Base-by-base conservation (phyloP, 2,888 invertebrate genomes). In the Acanthosepion lycidas region DNA sequence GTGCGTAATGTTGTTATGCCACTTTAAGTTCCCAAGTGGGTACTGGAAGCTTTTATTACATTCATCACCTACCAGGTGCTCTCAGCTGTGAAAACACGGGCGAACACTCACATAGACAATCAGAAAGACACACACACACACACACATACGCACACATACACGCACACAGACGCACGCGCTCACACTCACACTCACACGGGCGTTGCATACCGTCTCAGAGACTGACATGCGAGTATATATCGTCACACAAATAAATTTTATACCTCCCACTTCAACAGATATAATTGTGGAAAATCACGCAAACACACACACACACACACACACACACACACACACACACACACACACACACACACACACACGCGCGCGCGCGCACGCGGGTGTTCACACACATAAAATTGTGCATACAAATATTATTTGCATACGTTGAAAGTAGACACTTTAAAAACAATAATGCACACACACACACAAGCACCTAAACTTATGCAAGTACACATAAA, bases 11-110 rank as follows among this genome's bases (percentile, higher is more conserved):
- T 78, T 78, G 78, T 78, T 78, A 78, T 78, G 78, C 78, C 78
- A 78, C 78, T n/a, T 78, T 78, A 78, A 78, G 78, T 78, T 78
- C 78, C 78, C 78, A 78, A 78, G 78, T 78, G 78, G 78, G 78
- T 78, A 78, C 12, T 78, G 78, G 78, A 33, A 78, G 78, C 9
- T 33, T 78, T 78, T 78, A 78, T 78, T n/a, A 33, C 78, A 78
- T 78, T 33, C 78, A n/a, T 78, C 78, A 78, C 78, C 78, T 78
- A 78, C 78, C 78, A 78, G 78, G 78, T 78, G 78, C 78, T 78
- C 78, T 78, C 78, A 78, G 78, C 78, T 78, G 78, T 78, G 78
- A 78, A 78, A 78, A 78, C 78, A 78, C 78, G 78, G 78, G 33
- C 78, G 18, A n/a, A n/a, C 78, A 78, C 78, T 15, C n/a, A 15